Evolutionary conservation across 1,140 invertebrate species (phyloP).

Genomic region (Thalassaphorura encarpata): DNA sequence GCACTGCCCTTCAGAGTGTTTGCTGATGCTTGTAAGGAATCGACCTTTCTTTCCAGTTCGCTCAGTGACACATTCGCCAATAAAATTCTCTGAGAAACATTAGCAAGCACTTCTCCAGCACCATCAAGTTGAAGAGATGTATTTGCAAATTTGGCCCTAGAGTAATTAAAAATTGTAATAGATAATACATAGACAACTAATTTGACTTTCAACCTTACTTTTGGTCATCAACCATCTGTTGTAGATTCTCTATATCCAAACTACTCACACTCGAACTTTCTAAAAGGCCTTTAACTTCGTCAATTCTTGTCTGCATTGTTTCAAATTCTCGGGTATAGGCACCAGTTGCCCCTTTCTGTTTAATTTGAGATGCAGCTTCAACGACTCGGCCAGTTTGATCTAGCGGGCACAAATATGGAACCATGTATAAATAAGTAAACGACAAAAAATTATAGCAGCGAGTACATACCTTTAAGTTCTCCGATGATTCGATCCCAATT

Average conservation of each 20-base stretch:
- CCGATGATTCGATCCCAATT: constrained; percentile 91
- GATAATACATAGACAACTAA: neutral
- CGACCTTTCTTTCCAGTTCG: constrained; percentile 58
- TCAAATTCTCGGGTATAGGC: constrained; percentile 90
- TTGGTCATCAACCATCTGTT: constrained; percentile 46
- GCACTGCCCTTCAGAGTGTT: constrained; percentile 69
- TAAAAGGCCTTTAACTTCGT: constrained; percentile 65
- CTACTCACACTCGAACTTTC: constrained; percentile 60
- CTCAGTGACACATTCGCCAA: constrained; percentile 65
- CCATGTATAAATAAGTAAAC: constrained; percentile 1
- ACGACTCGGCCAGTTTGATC: constrained; percentile 64
- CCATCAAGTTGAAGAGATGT: constrained; percentile 46
- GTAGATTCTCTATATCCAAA: constrained; percentile 58
- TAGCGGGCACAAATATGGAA: constrained; percentile 9
- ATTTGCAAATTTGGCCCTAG: constrained; percentile 39
- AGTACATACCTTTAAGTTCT: constrained; percentile 49
- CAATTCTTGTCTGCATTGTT: constrained; percentile 72
- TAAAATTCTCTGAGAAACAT: constrained; percentile 64
- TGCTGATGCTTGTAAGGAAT: constrained; percentile 60
- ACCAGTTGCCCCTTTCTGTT: constrained; percentile 81
- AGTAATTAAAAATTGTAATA: neutral
- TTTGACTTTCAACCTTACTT: constrained; percentile 37
- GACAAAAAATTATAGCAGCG: constrained; percentile 9
- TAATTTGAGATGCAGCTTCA: constrained; percentile 76
- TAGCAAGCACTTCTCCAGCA: constrained; percentile 55